Conservation (phyloP, 2,888 invertebrate genomes). For the Heliconius ethilla region DNA sequence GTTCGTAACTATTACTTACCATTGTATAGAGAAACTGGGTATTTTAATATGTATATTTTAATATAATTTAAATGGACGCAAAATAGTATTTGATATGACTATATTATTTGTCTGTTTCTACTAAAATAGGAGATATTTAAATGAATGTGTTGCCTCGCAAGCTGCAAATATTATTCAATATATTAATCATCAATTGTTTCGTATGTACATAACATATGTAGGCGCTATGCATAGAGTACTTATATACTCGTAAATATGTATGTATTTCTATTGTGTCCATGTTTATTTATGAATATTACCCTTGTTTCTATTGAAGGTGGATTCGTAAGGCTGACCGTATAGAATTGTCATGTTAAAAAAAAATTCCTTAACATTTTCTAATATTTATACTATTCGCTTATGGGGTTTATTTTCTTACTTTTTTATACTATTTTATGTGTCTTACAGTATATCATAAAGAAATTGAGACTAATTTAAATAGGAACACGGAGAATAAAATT, state of each 20-base stretch:
- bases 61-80: too few relatives aligned
- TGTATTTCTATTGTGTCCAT: conserved; percentile 35
- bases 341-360: background rate
- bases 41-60: too few relatives aligned
- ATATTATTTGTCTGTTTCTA: background rate
- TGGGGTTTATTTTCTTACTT: too few relatives aligned
- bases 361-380: background rate
- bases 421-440: too few relatives aligned
- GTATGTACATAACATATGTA: conserved; percentile 28
- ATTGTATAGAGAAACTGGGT: too few relatives aligned
- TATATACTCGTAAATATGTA: conserved; percentile 12
- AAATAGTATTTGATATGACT: background rate
- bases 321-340: background rate
- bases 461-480: background rate
- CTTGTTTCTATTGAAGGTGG: conserved; percentile 41
- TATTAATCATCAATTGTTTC: conserved; percentile 43
- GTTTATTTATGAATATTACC: conserved; percentile 47
- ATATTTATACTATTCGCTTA: too few relatives aligned
- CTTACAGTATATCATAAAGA: background rate
- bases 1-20: too few relatives aligned
- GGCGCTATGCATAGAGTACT: conserved; percentile 24
- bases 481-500: background rate
- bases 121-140: background rate
- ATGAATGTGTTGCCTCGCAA: background rate
- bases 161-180: conserved; percentile 36